These are phyloP conservation scores for Suillia variegata DNA, from an alignment of 2,888 invertebrate species.

Conservation along the genomic window DNA sequence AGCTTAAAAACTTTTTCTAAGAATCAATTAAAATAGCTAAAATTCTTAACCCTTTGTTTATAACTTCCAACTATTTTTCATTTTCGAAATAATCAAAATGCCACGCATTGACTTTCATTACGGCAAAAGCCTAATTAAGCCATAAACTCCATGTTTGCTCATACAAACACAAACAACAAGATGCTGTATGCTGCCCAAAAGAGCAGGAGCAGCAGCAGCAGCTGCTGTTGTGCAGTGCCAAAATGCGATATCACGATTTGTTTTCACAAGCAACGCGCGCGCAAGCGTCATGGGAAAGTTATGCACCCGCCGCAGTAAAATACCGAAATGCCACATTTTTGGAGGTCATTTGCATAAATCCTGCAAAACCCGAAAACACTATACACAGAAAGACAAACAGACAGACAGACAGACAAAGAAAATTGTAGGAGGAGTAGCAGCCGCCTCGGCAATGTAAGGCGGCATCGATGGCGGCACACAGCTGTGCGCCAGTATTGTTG, in stretches of 20 bases:
- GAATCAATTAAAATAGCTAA: too few relatives aligned
- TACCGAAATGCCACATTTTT: slow-evolving; percentile 21
- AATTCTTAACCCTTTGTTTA: too few relatives aligned
- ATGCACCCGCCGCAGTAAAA: slow-evolving; percentile 21
- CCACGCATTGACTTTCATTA: slow-evolving; percentile 7
- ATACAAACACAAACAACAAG: neutral
- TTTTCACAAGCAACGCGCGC: too few relatives aligned
- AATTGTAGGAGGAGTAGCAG: slow-evolving; percentile 17
- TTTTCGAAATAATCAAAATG: too few relatives aligned
- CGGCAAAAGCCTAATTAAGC: slow-evolving; percentile 17
- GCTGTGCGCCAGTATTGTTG: neutral
- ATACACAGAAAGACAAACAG: too few relatives aligned
- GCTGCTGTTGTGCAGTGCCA: too few relatives aligned
- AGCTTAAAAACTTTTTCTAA: too few relatives aligned
- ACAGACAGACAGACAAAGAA: slow-evolving; percentile 6
- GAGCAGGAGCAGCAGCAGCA: slow-evolving; percentile 6
- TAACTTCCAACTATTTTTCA: too few relatives aligned
- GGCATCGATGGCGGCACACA: neutral
- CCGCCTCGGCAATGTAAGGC: slow-evolving; percentile 8
- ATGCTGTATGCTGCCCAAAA: slow-evolving; percentile 26
- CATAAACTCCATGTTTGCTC: slow-evolving; percentile 9
- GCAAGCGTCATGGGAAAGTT: slow-evolving; percentile 36
- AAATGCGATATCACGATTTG: too few relatives aligned
- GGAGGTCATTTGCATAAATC: slow-evolving; percentile 37
- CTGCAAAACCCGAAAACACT: slow-evolving; percentile 26